These are phyloP conservation scores for Kryptopterus vitreolus DNA, from an alignment of 2,797 vertebrate species.

Conservation along the genomic window DNA sequence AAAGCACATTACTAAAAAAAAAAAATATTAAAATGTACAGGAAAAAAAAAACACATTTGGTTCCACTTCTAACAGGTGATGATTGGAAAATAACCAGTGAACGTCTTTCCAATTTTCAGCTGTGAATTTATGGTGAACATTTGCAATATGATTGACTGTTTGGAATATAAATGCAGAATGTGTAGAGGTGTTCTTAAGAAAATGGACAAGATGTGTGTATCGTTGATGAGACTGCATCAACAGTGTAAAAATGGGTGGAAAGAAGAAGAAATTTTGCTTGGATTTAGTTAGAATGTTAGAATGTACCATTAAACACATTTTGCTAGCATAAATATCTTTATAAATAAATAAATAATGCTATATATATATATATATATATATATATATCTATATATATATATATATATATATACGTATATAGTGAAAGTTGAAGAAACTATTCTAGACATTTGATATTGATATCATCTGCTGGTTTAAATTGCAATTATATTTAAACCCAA, in stretches of 20 bases:
- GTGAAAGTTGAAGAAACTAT: neutral
- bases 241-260: neutral
- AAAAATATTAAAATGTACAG: neutral
- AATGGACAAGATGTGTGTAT: neutral
- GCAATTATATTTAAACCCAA: neutral
- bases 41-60: neutral
- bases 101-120: neutral
- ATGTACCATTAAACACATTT: too few relatives aligned
- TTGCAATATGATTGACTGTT: neutral
- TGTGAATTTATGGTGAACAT: neutral
- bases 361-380: too few relatives aligned
- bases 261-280: neutral
- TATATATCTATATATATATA: too few relatives aligned
- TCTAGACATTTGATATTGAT: neutral
- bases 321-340: too few relatives aligned
- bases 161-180: neutral
- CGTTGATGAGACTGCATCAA: neutral
- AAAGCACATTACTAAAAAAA: neutral
- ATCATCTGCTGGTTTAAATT: neutral
- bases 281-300: too few relatives aligned
- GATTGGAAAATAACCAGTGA: neutral
- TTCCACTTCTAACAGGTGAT: neutral
- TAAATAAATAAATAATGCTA: too few relatives aligned
- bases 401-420: too few relatives aligned
- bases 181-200: neutral